Conservation (phyloP, 2,888 invertebrate species). For the Drosophila fulvimacula region DNA sequence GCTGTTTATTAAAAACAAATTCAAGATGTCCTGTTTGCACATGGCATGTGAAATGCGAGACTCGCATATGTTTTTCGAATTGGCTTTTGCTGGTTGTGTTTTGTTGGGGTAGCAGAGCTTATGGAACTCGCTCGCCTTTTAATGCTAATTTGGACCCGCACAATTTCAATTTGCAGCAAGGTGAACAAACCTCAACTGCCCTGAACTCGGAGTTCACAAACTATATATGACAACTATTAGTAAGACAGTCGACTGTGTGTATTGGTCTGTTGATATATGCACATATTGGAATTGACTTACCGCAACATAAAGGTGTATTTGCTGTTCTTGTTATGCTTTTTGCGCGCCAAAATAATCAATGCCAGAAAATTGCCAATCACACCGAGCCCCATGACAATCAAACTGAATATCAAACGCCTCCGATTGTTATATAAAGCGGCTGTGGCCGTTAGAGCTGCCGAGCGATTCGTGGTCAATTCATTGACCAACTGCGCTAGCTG, state of each 20-base stretch:
- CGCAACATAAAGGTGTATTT: conserved; percentile 91
- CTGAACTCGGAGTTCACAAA: conserved; percentile 53
- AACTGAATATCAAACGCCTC: conserved; percentile 72
- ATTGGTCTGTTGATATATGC: background rate
- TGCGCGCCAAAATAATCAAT: conserved; percentile 89
- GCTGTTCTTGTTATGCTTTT: conserved; percentile 90
- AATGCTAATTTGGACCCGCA: conserved; percentile 50
- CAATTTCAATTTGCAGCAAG: conserved; percentile 31
- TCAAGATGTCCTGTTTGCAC: background rate
- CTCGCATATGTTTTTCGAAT: conserved; percentile 3
- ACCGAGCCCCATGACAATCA: conserved; percentile 87
- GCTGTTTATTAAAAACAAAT: no score
- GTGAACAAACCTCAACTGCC: conserved; percentile 74
- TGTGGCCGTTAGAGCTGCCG: conserved; percentile 1
- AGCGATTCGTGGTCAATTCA: conserved; percentile 12
- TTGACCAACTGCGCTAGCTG: conserved; percentile 13
- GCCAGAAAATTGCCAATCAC: conserved; percentile 92
- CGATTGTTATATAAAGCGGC: conserved; percentile 62
- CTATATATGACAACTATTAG: conserved; percentile 40
- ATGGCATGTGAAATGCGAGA: background rate
- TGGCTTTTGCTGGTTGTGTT: background rate
- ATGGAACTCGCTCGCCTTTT: conserved; percentile 6
- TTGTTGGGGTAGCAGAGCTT: conserved; percentile 2
- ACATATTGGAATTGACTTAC: conserved; percentile 77
- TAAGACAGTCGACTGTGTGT: background rate